Evolutionary conservation across 2,888 invertebrate species (phyloP), one percentile per base, ranked within the genome.

Genomic region (Tyria jacobaeae): DNA sequence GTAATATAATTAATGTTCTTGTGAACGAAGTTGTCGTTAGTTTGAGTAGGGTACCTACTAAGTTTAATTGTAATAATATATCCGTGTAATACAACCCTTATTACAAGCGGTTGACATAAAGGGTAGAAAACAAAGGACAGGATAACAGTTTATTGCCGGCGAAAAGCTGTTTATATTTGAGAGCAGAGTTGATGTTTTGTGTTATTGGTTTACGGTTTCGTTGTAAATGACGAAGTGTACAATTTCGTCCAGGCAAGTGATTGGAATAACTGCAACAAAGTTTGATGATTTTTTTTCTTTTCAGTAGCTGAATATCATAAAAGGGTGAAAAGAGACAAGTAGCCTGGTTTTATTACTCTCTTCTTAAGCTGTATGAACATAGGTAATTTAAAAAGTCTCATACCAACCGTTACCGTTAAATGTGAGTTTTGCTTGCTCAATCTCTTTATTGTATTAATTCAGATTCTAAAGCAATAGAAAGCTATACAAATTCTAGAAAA

Each of bases 31-130:
- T 58, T 57, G 44, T 39, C 66, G 44, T 64, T 65, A 25, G 34
- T 50, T 57, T 63, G 64, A 73, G 61, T 51, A 50, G 66, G 59
- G 65, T 66, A 39, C 37, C 9, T 37, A 34, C 17, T 59, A 57
- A 54, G 35, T 61, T 41, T 17, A 53, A 34, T 47, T 25, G 34
- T 55, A 25, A 52, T 55, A 39, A 48, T 47, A 60, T 53, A 49
- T 55, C 14, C 27, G 44, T 57, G 53, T 52, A 47, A 37, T 59
- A 63, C 54, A 41, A 39, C 59, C 57, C 24, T 56, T 49, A 49
- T 14, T 49, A 27, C 25, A n/a, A 41, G 44, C 35, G 37, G 57
- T 56, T 53, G 62, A 58, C 60, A 59, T 50, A 48, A 55, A 25
- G 27, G 15, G 37, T 37, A 10, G 62, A 51, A 44, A 60, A 58